These are phyloP conservation scores for Standfussiana lucernea DNA, from an alignment of 2,888 invertebrate species.

Conservation along the genomic window DNA sequence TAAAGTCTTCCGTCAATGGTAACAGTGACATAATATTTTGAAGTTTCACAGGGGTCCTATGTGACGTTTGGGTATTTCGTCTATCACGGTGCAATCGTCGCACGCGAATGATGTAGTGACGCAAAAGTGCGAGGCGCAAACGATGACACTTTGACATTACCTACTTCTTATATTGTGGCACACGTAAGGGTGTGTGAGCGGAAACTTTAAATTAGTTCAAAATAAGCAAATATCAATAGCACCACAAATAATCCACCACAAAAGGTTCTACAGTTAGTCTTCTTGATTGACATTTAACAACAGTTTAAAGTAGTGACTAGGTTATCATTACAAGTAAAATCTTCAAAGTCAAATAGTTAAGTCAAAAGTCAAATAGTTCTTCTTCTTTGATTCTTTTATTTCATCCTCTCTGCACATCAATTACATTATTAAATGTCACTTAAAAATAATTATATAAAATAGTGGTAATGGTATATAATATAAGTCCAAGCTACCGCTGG, in stretches of 20 bases:
- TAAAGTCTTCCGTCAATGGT: slow-evolving; percentile 61
- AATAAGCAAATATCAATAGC: neutral
- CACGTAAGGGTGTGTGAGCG: slow-evolving; percentile 46
- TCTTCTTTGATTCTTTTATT: too few species aligned
- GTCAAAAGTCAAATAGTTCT: too few species aligned
- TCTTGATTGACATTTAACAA: neutral
- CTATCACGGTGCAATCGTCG: slow-evolving; percentile 69
- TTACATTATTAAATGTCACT: too few species aligned
- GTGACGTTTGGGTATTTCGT: slow-evolving; percentile 63
- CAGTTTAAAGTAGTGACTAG: neutral
- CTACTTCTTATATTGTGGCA: slow-evolving; percentile 67
- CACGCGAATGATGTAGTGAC: slow-evolving; percentile 76
- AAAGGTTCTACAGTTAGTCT: neutral
- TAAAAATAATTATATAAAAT: too few species aligned
- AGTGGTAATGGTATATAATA: too few species aligned
- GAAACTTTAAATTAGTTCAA: slow-evolving; percentile 4
- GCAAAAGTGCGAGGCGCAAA: slow-evolving; percentile 79
- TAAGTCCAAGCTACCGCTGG: too few species aligned
- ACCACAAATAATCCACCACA: neutral
- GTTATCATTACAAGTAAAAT: neutral
- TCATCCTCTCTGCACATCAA: too few species aligned
- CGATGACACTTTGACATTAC: slow-evolving; percentile 85
- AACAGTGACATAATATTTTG: slow-evolving; percentile 67
- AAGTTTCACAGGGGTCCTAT: slow-evolving; percentile 61
- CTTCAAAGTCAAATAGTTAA: too few species aligned